Evolutionary conservation across 2,797 vertebrate genomes (phyloP), one percentile per base, ranked within the genome.

Genomic region (Alcedo atthis): DNA sequence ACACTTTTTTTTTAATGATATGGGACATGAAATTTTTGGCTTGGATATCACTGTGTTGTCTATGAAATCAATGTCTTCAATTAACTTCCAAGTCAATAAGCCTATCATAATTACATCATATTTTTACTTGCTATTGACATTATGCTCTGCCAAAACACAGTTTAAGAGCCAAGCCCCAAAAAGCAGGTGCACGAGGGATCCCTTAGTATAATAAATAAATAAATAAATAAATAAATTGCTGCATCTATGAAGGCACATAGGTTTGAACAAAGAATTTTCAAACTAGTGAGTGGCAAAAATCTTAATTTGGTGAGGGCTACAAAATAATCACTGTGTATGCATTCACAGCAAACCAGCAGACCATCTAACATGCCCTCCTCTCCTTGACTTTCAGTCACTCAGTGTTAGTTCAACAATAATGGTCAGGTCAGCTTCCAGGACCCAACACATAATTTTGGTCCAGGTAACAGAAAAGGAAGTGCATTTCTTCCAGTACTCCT

Each of bases 31-130:
- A 87, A 45, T 69, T 89, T 91, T 88, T 87, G 55, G 30, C 64
- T 91, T 87, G 45, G 37, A 51, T 85, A 58, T 75, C 24, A 62
- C 33, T 79, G 28, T 59, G 20, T 78, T 87, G n/a, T 84, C 74
- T 90, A 9, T 88, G 43, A 85, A 90, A 94, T 12, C 57, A 75
- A 25, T 61, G 46, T n/a, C 81, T 95, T 85, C 71, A 74, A 35
- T 75, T 86, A 75, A 66, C 64, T 81, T 92, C 43, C 49, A 85
- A 90, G 51, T 80, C 30, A 74, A 68, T 90, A 85, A 77, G 62
- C 16, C 30, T 33, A 15, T 62, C 45, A 63, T 87, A 92, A 85
- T 76, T 58, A 58, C 54, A 84, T 73, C 17, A 63, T 71, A 19
- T 92, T 90, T 92, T 62, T 75, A 43, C 16, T 87, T 80, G 53